Evolutionary conservation across 2,797 vertebrate species (phyloP), one percentile per base, ranked within the genome.

Genomic region (Harpagifer antarcticus): DNA sequence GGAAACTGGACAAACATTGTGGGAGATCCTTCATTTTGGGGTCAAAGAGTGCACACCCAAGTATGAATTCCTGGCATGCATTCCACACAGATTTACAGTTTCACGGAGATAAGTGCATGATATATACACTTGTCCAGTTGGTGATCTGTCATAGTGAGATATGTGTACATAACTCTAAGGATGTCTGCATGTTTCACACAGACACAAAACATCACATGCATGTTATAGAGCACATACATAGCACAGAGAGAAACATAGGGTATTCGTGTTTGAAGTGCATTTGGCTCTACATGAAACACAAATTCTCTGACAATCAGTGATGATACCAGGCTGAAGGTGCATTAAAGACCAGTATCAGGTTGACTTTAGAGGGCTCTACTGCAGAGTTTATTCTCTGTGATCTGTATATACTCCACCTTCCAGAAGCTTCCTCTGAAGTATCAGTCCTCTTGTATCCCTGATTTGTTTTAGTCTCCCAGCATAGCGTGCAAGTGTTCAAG

Each of bases 401-500:
- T 81, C 40, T 52, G 66, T 9, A 2, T 74, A 60, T 1, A 1
- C n/a, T 62, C 60, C 47, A 74, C 74, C 63, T 79, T 80, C 55
- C 74, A 82, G 67, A 65, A 57, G 70, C 74, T 68, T 72, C 71
- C 42, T 45, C 52, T 73, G 19, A 69, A 73, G 68, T 75, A 62
- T 78, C 62, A 57, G 45, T 74, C 43, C 19, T 37, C 52, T n/a
- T 62, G 37, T 55, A 53, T 75, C 58, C 17, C 64, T 78, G 72
- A 79, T 74, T 76, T 44, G 74, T 63, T 81, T 74, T 61, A 82
- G 62, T 62, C 68, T 68, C 59, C 16, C 48, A 20, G 43, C 68
- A 14, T 72, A 70, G 71, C 73, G 17, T 82, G 76, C 68, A 74
- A 84, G 74, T 80, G 76, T 87, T 84, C 61, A 72, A 89, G 86